Base-by-base conservation (phyloP, 1,140 invertebrate genomes). In the Chrysopa pallens region DNA sequence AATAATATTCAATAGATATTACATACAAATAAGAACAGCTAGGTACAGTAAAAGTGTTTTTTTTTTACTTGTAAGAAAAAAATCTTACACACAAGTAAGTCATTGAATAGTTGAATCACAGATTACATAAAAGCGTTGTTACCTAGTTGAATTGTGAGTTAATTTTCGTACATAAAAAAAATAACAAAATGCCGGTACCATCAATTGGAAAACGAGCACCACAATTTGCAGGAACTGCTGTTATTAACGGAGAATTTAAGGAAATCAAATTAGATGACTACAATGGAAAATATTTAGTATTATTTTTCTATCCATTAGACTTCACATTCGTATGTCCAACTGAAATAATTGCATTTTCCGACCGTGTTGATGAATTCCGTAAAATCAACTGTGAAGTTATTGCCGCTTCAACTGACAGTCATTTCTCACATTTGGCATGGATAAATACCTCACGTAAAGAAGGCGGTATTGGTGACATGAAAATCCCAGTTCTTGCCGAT, bases 281-380 rank as follows among this genome's bases (percentile, higher is more conserved):
- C 67, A 78, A 80, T 59, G 93, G 91, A 50, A 92, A 96, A 81
- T 98, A 97, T 60, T 70, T 98, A 6, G 84, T 98, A 0, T 63
- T 97, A 3, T 96, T 97, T 68, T 98, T 98, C 73, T 98, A 97
- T 55, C 93, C 93, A 0, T 64, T 94, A 39, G 93, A 98, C 60
- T 98, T 98, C 57, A 93, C 88, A 4, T 95, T 94, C 60, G 90
- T 93, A 1, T 94, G 90, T 56, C 90, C 90, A 33, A 94, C 90
- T n/a, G 90, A 95, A 67, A 93, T 94, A 42, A 88, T 94, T 56
- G 89, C 88, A 6, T 94, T 92, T 63, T 90, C 84, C 1, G 90
- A 95, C 47, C 70, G 78, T 38, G 74, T 69, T 3, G 68, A 79
- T 11, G 84, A 95, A 60, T 95, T 95, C 66, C 68, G 74, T 29